phyloP scores from a whole-genome alignment of 2,113 vertebrate genomes.

The Chaetodon trifascialis region DNA sequence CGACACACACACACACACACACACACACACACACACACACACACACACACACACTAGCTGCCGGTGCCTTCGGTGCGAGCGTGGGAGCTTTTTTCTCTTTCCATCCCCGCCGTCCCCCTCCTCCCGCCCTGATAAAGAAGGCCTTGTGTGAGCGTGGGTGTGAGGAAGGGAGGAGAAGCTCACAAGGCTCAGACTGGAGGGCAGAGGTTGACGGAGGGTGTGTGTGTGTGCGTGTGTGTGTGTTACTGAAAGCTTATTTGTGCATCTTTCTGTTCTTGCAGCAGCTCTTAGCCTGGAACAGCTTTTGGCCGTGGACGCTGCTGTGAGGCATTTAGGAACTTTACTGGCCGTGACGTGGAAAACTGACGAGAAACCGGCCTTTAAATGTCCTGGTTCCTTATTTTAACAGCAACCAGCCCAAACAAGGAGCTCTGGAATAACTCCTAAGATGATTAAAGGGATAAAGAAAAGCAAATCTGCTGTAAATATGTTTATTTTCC shows the following conservation, averaged over 20 bases:
- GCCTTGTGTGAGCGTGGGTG: conserved; percentile 76
- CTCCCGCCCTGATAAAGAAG: conserved; percentile 73
- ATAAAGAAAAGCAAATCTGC: not conserved
- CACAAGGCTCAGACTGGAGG: conserved; percentile 62
- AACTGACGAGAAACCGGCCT: not conserved
- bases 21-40: conserved; percentile 33
- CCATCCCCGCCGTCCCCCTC: conserved; percentile 50
- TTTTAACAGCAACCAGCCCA: not conserved
- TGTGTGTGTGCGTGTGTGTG: conserved; percentile 52
- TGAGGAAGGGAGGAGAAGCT: conserved; percentile 73
- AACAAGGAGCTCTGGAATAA: not conserved
- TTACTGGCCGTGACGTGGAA: not conserved
- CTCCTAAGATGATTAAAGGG: not conserved
- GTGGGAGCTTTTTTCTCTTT: conserved; percentile 73
- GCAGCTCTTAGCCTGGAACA: not conserved
- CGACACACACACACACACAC: conserved; percentile 25
- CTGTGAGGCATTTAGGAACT: not conserved
- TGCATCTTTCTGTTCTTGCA: not conserved
- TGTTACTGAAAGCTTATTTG: conserved; percentile 3
- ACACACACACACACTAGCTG: conserved; percentile 20
- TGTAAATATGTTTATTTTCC: not conserved
- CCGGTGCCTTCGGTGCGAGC: conserved; percentile 49
- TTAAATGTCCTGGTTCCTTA: too few relatives aligned
- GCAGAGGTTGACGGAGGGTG: conserved; percentile 66
- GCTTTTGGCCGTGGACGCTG: too few relatives aligned